phyloP scores from a whole-genome alignment of 2,113 vertebrate genomes.

The Cryptomyrus ogoouensis region DNA sequence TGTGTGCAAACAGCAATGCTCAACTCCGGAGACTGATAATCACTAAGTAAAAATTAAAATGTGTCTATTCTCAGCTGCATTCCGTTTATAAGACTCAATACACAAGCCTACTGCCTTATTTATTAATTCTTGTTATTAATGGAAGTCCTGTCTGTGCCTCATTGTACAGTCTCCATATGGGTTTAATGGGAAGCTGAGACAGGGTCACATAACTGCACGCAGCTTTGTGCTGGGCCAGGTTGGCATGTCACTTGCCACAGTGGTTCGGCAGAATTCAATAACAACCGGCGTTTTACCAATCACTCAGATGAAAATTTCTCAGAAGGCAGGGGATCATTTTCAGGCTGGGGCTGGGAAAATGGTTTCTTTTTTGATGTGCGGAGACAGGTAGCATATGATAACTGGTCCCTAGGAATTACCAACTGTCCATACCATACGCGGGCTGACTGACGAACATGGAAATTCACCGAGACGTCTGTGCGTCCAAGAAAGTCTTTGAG shows the following conservation, averaged over 20 bases:
- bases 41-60: not conserved
- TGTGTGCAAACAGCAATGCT: not conserved
- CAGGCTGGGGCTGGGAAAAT: not conserved
- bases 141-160: not conserved
- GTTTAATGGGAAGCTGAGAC: slow-evolving; percentile 1
- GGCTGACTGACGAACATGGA: not conserved
- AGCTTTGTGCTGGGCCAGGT: not conserved
- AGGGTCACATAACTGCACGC: slow-evolving; percentile 12
- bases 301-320: slow-evolving; percentile 13
- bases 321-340: slow-evolving; percentile 14
- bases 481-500: slow-evolving; percentile 17
- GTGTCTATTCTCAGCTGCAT: not conserved
- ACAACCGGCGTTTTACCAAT: slow-evolving; percentile 10
- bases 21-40: not conserved
- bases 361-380: not conserved
- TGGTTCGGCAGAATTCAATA: slow-evolving; percentile 17
- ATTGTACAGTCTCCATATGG: not conserved
- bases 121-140: not conserved
- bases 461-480: slow-evolving; percentile 24
- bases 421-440: not conserved
- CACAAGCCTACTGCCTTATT: not conserved
- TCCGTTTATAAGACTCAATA: not conserved
- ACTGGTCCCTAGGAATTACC: slow-evolving; percentile 15
- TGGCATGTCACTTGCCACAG: slow-evolving; percentile 4
- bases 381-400: slow-evolving; percentile 14